Evolutionary conservation across 1,140 invertebrate genomes (phyloP), one percentile per base, ranked within the genome.

Genomic region (Laupala kohalensis): DNA sequence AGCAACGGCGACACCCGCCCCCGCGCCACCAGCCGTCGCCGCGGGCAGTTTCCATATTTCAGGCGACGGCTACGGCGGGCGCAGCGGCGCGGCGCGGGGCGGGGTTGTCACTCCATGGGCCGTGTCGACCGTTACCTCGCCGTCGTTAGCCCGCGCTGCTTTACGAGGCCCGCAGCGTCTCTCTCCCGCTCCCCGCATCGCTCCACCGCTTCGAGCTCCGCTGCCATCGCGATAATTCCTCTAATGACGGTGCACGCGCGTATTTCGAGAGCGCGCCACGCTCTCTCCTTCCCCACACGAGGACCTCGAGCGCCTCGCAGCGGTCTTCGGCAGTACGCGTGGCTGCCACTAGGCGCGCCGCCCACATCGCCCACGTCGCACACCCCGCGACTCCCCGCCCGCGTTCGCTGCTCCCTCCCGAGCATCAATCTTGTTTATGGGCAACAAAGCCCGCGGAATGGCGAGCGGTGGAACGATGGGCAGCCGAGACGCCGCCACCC

Each of bases 371-470:
- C n/a, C n/a, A n/a, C n/a, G n/a, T 65, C 67, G 4, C 15, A 23
- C 28, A 29, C n/a, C 23, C 29, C 13, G 23, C 71, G 65, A 74
- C 69, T 73, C 71, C 74, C 74, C 76, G 71, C 74, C 74, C 76
- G 71, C 74, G 64, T 30, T 71, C 70, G 70, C 75, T 74, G 73
- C 70, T 75, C 75, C 74, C 66, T 62, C 64, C 73, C 71, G 73
- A 69, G 75, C 78, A 79, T 78, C 77, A 76, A 78, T 77, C 76
- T 78, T 78, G 78, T 80, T 80, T 79, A 79, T 79, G 78, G 77
- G 77, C 76, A 75, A 79, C 78, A 80, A 79, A 79, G 76, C 77
- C 74, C 72, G 75, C 73, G 73, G 64, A 70, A 73, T 73, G 72
- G 72, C 62, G 37, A 69, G 24, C 67, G 29, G 25, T 15, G 4